A percentile compares a stretch with the other conserved stretches of the same genome.
Evolutionary conservation across 2,113 vertebrate species (phyloP).

Genomic region (Paracyprichromis sp.): DNA sequence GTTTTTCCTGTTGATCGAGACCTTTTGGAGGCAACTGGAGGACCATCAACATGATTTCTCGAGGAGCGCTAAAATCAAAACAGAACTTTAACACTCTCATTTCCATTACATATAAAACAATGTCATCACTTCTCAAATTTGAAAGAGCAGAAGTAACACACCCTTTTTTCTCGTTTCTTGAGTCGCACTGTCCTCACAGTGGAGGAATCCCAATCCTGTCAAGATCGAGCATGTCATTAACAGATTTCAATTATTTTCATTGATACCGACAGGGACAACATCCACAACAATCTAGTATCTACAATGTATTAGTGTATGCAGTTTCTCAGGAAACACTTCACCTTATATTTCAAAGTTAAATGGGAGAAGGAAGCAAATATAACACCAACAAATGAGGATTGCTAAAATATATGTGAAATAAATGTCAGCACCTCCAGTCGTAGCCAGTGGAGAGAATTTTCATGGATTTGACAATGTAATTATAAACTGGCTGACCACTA

Average conservation of each 20-base stretch:
- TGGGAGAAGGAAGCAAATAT: background rate
- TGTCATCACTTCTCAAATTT: background rate
- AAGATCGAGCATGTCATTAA: background rate
- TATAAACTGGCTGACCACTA: background rate
- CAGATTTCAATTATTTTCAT: background rate
- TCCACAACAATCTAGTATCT: background rate
- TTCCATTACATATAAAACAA: background rate
- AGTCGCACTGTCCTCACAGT: conserved; percentile 80
- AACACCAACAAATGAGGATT: background rate
- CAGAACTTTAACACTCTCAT: background rate
- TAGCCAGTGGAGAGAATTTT: background rate
- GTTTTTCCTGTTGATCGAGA: conserved; percentile 80
- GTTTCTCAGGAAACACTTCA: background rate
- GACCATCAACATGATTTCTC: conserved; percentile 83
- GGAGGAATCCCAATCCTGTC: conserved; percentile 94
- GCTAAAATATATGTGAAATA: background rate
- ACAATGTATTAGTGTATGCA: background rate
- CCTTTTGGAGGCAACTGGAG: conserved; percentile 80
- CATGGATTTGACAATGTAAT: background rate
- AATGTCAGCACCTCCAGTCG: background rate
- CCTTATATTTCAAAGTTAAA: background rate
- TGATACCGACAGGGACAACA: background rate
- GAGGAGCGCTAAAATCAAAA: conserved; percentile 80
- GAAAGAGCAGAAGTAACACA: conserved; percentile 40
- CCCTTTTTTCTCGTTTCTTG: conserved; percentile 91